Evolutionary conservation across 2,888 invertebrate species (phyloP).

Genomic region (Emesis castigata): DNA sequence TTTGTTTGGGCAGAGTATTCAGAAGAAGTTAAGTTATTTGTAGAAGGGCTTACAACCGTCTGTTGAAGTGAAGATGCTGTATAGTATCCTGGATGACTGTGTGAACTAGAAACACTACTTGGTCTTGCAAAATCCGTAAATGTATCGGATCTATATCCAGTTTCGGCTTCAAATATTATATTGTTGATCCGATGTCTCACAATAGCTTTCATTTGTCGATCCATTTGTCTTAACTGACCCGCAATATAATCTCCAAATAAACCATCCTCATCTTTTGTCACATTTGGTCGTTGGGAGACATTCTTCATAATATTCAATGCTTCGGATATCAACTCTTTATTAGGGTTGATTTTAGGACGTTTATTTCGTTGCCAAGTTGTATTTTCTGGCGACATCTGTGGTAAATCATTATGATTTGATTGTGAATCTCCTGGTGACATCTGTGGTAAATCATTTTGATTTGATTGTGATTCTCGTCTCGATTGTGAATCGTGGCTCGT

Average conservation of each 20-base stretch:
- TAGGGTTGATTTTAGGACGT: conserved; percentile 52
- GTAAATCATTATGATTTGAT: conserved; percentile 43
- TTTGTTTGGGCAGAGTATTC: conserved; percentile 37
- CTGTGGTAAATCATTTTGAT: not conserved
- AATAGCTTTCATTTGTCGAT: conserved; percentile 43
- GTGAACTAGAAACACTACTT: conserved; percentile 27
- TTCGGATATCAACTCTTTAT: conserved; percentile 48
- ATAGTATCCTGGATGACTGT: conserved; percentile 50
- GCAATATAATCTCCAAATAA: conserved; percentile 60
- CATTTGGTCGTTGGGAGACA: conserved; percentile 54
- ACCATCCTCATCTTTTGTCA: conserved; percentile 56
- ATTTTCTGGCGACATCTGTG: conserved; percentile 26
- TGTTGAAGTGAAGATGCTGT: conserved; percentile 37
- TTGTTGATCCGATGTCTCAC: conserved; percentile 60
- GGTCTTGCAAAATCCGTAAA: conserved; percentile 45
- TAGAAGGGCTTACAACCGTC: conserved; percentile 33
- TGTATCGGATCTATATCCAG: conserved; percentile 43
- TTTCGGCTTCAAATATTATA: conserved; percentile 62
- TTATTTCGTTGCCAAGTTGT: conserved; percentile 40
- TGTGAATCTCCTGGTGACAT: conserved; percentile 16
- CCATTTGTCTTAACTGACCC: conserved; percentile 49
- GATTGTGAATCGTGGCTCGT: not conserved
- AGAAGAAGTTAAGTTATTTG: conserved; percentile 34
- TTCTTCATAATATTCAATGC: conserved; percentile 53
- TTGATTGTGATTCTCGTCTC: too few relatives aligned